Evolutionary conservation across 2,888 invertebrate genomes (phyloP).

Genomic region (Choristoneura rosaceana): DNA sequence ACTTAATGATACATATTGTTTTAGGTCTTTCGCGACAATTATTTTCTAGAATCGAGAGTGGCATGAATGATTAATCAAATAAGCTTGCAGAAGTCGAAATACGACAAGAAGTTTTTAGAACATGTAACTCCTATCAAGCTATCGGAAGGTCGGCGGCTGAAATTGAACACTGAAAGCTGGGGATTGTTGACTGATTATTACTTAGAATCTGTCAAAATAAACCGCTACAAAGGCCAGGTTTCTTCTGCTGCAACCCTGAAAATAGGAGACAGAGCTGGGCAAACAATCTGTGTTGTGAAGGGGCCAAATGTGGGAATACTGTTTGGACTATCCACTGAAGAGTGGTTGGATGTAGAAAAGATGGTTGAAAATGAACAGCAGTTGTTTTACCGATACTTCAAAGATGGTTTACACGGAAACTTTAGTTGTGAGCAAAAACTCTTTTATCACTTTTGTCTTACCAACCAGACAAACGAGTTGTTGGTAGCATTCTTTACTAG

Average conservation of each 20-base stretch:
- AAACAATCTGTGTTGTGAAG: conserved; percentile 69
- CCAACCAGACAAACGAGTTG: conserved; percentile 65
- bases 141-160: conserved; percentile 64
- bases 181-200: conserved; percentile 71
- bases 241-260: conserved; percentile 69
- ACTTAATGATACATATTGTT: neutral
- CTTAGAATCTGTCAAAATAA: conserved; percentile 78
- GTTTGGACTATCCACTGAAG: conserved; percentile 65
- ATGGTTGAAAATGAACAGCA: conserved; percentile 66
- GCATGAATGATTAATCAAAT: conserved; percentile 37
- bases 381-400: conserved; percentile 78
- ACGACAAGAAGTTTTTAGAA: conserved; percentile 54
- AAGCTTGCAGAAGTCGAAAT: conserved; percentile 40
- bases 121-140: conserved; percentile 64
- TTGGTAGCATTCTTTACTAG: conserved; percentile 67
- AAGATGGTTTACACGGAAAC: conserved; percentile 67
- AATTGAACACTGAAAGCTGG: conserved; percentile 67
- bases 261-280: conserved; percentile 70
- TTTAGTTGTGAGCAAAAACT: conserved; percentile 71
- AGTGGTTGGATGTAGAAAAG: conserved; percentile 74
- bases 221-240: conserved; percentile 54
- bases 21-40: neutral
- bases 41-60: neutral
- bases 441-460: conserved; percentile 78
- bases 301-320: conserved; percentile 66